Evolutionary conservation across 2,797 vertebrate species (phyloP), one percentile per base, ranked within the genome.

Genomic region (Discoglossus pictus): DNA sequence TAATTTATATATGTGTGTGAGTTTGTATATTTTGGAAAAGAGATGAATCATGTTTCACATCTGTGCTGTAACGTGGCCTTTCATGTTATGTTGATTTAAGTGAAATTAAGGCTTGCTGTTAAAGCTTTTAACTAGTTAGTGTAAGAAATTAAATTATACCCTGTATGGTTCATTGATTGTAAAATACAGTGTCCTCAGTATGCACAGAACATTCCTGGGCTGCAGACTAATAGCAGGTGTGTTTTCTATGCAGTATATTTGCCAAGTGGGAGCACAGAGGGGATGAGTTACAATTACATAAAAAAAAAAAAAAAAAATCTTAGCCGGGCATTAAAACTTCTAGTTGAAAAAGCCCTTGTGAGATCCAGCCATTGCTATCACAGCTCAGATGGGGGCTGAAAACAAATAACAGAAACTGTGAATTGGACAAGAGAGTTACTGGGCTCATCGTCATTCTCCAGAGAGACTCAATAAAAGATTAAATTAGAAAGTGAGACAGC

Each of bases 371-470:
- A 52, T 58, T 64, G 20, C 25, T 24, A 60, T 52, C 36, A 34
- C 53, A 51, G 25, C 27, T 71, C 20, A 35, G 17, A 42, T 27
- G 23, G 34, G 12, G 13, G 36, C 21, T 31, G 23, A 58, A 71
- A 63, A 58, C 54, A 71, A 70, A 61, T 56, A 70, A 58, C 18
- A 64, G 52, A 53, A 58, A 71, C 60, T 51, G 68, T 64, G 60
- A 71, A 59, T 71, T 35, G 56, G 40, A 61, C 12, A 34, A 43
- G 36, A 61, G 50, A 53, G 50, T 40, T 38, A 34, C 34, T 56
- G 51, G 46, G 43, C 18, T 51, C 18, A 43, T 48, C 39, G 15
- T 39, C 52, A 58, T 15, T 51, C 60, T 58, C 60, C 12, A 25
- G 68, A 24, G 68, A 13, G 24, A 16, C 44, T 24, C 9, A 11